phyloP scores from a whole-genome alignment of 2,797 vertebrate genomes.

The Parauchenoglanis ngamensis region DNA sequence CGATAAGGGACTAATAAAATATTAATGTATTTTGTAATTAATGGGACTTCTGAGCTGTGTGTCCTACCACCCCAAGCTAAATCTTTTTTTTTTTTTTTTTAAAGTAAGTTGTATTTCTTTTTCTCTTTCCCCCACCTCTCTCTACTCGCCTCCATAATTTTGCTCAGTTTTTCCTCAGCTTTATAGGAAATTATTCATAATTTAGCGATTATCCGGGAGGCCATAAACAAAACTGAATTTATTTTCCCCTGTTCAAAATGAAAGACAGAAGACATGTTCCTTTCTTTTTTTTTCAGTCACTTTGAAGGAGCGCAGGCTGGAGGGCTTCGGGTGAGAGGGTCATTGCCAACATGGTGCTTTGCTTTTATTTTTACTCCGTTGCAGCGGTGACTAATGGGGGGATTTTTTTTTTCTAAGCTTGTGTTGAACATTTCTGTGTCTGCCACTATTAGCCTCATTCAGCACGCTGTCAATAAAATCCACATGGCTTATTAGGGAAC shows the following conservation, averaged over 20 bases:
- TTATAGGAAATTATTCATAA: conserved; percentile 67
- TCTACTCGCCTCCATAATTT: conserved; percentile 29
- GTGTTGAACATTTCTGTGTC: conserved; percentile 72
- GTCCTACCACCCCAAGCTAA: conserved; percentile 63
- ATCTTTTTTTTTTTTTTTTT: conserved; percentile 59
- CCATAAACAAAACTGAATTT: conserved; percentile 68
- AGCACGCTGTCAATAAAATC: conserved; percentile 76
- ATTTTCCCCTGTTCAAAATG: conserved; percentile 63
- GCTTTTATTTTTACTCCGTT: conserved; percentile 49
- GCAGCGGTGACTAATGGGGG: conserved; percentile 73
- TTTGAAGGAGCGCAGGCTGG: conserved; percentile 61
- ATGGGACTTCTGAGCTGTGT: conserved; percentile 65
- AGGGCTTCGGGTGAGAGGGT: conserved; percentile 61
- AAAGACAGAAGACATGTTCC: conserved; percentile 65
- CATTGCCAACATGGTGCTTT: conserved; percentile 64
- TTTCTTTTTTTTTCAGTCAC: conserved; percentile 60
- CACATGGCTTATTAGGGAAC: conserved; percentile 73
- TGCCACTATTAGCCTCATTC: conserved; percentile 76
- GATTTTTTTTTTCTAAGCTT: conserved; percentile 72
- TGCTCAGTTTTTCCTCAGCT: conserved; percentile 21
- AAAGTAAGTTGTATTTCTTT: conserved; percentile 61
- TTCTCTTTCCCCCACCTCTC: conserved; percentile 29
- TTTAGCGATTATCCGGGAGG: conserved; percentile 68
- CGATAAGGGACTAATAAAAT: conserved; percentile 79
- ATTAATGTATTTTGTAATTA: conserved; percentile 78